Conservation (phyloP, 2,797 vertebrate species). For the Masticophis lateralis region DNA sequence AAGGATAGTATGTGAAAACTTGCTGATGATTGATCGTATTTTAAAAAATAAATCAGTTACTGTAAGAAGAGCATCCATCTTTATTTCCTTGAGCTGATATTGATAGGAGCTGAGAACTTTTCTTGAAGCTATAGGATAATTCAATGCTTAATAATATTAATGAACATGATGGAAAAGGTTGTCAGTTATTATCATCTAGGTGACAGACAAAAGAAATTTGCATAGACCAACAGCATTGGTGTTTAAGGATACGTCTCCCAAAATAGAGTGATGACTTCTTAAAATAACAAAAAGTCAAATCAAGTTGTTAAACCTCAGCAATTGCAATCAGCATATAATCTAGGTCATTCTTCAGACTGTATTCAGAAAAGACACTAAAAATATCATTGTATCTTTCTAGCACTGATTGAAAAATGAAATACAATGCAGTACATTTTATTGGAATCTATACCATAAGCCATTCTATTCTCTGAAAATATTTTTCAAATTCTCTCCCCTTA, state of each 20-base stretch:
- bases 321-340: not conserved
- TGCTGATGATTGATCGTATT: not conserved
- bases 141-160: not conserved
- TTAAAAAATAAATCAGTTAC: not conserved
- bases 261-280: not conserved
- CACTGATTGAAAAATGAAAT: not conserved
- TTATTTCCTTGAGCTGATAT: not conserved
- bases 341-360: not conserved
- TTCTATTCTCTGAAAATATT: not conserved
- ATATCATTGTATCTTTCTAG: not conserved
- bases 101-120: not conserved
- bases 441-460: not conserved
- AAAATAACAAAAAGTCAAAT: not conserved
- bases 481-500: not conserved
- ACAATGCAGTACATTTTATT: not conserved
- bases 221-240: not conserved
- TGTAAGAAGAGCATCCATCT: not conserved
- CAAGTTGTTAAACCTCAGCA: not conserved
- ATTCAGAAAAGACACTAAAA: not conserved
- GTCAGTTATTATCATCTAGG: not conserved
- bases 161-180: not conserved
- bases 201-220: slow-evolving; percentile 4
- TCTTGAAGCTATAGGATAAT: not conserved
- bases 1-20: not conserved
- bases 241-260: not conserved